These are phyloP conservation scores for Hemicordylus capensis DNA, from an alignment of 2,113 vertebrate genomes.

Conservation along the genomic window DNA sequence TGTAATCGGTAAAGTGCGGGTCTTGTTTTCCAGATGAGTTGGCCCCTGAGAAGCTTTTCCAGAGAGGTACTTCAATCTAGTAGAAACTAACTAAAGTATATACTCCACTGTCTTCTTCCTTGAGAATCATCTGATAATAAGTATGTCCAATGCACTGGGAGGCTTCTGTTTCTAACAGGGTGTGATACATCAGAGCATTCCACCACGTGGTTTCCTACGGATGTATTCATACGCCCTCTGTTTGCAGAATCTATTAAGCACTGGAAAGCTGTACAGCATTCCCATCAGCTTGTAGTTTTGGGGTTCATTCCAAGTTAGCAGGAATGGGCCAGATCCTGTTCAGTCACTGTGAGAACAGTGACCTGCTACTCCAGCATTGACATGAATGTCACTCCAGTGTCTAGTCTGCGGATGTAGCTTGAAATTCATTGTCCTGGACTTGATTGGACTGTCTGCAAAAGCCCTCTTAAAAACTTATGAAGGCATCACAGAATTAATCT, in stretches of 20 bases:
- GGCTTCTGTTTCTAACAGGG: background rate
- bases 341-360: background rate
- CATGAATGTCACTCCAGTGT: background rate
- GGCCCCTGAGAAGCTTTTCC: background rate
- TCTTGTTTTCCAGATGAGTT: background rate
- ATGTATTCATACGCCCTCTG: background rate
- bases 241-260: background rate
- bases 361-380: too few relatives aligned
- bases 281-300: background rate
- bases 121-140: background rate
- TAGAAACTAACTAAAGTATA: slow-evolving; percentile 2
- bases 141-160: background rate
- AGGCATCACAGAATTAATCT: slow-evolving; percentile 5
- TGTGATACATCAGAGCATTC: slow-evolving; percentile 4
- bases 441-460: background rate
- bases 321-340: background rate
- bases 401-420: background rate
- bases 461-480: slow-evolving; percentile 11
- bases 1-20: background rate
- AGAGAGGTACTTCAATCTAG: background rate
- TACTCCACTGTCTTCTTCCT: background rate
- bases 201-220: background rate
- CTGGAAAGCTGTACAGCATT: background rate
- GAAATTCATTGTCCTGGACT: background rate
- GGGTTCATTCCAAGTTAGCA: background rate